Evolutionary conservation across 2,797 vertebrate genomes (phyloP).

Genomic region (Enteromius mattozi): DNA sequence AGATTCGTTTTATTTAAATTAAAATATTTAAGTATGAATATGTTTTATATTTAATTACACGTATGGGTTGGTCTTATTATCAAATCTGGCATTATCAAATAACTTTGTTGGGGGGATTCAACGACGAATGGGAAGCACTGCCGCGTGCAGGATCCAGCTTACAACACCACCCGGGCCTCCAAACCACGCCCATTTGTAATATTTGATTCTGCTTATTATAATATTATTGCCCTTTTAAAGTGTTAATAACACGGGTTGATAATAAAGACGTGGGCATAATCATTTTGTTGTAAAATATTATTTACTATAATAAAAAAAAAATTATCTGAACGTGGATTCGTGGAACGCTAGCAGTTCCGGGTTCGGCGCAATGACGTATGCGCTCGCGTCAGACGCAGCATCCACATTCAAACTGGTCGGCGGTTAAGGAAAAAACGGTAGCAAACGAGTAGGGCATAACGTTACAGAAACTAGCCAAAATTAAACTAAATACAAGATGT

Average conservation of each 20-base stretch:
- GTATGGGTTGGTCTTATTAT: not conserved
- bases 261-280: not conserved
- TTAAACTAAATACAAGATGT: constrained; percentile 65
- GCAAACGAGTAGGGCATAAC: not conserved
- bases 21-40: not conserved
- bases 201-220: not conserved
- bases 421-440: constrained; percentile 64
- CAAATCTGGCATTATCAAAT: too few relatives aligned
- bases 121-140: too few relatives aligned
- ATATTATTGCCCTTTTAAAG: not conserved
- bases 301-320: too few relatives aligned
- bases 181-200: not conserved
- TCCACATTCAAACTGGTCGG: constrained; percentile 75
- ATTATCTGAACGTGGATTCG: not conserved
- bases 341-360: constrained; percentile 12
- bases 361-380: constrained; percentile 54
- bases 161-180: not conserved
- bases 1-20: not conserved
- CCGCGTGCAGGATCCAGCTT: not conserved
- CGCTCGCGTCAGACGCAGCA: constrained; percentile 19
- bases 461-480: not conserved
- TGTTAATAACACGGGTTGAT: not conserved
- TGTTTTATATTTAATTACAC: not conserved
- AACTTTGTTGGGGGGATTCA: too few relatives aligned
- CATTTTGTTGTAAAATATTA: not conserved